Percentiles rank a stretch among this genome's conserved stretches.
phyloP scores from a whole-genome alignment of 2,113 vertebrate genomes.

The Nanorana parkeri region DNA sequence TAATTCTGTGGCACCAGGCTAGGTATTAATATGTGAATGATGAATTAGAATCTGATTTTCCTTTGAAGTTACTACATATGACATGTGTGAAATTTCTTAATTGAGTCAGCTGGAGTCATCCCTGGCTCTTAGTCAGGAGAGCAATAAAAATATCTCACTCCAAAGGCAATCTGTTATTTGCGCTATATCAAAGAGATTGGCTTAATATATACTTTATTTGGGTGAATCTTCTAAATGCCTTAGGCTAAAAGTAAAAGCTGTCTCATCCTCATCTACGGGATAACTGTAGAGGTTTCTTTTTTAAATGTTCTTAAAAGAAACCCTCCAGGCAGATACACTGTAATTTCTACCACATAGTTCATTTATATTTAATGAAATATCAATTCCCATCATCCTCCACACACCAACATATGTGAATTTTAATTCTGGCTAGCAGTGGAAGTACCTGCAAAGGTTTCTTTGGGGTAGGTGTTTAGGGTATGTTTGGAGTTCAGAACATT shows the following conservation, averaged over 20 bases:
- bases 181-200: background rate
- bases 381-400: no score
- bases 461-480: no score
- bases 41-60: conserved; percentile 12
- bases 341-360: no score
- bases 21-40: conserved; percentile 35
- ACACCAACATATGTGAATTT: no score
- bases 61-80: conserved; percentile 35
- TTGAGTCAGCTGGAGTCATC: background rate
- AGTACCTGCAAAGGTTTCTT: no score
- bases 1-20: background rate
- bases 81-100: conserved; percentile 31
- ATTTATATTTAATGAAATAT: no score
- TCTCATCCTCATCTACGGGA: no score
- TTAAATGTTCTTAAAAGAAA: no score
- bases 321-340: no score
- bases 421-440: no score
- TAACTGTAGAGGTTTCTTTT: no score
- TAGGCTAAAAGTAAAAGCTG: background rate
- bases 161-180: background rate
- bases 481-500: no score
- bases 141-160: conserved; percentile 26
- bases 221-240: background rate
- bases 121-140: conserved; percentile 13
- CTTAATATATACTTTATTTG: background rate